These are phyloP conservation scores for Xiphophorus hellerii DNA, from an alignment of 2,113 vertebrate genomes.

Conservation along the genomic window DNA sequence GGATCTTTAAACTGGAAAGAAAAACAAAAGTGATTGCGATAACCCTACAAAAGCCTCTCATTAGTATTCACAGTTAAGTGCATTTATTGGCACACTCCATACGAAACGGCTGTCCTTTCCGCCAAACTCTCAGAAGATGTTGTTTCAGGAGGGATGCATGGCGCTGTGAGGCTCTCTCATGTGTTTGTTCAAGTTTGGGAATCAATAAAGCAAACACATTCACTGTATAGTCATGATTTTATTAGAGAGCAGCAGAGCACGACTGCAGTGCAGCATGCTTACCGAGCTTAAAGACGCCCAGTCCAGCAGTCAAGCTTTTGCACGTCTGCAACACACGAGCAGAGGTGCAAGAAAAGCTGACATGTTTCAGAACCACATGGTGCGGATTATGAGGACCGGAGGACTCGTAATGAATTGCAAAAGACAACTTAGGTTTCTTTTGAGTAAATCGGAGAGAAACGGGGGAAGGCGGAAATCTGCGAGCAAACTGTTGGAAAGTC, in stretches of 20 bases:
- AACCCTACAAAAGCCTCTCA: neutral
- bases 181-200: constrained; percentile 32
- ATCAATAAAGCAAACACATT: constrained; percentile 49
- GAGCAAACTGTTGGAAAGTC: neutral
- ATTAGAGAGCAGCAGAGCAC: constrained; percentile 40
- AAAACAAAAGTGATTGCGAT: neutral
- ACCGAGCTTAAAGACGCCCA: constrained; percentile 34
- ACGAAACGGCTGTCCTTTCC: neutral
- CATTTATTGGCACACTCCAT: neutral
- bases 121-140: constrained; percentile 11
- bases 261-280: constrained; percentile 58
- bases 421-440: neutral
- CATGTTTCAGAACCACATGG: neutral
- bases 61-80: neutral
- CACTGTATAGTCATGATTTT: constrained; percentile 24
- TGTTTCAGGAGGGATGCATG: constrained; percentile 2
- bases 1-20: neutral
- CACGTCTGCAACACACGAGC: constrained; percentile 5
- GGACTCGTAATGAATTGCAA: neutral
- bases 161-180: constrained; percentile 4
- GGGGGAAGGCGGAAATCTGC: neutral
- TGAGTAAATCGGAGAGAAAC: neutral
- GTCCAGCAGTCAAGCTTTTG: constrained; percentile 40
- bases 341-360: no score
- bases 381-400: constrained; percentile 29